Base-by-base conservation (phyloP, 2,113 vertebrate species). In the Vidua macroura region DNA sequence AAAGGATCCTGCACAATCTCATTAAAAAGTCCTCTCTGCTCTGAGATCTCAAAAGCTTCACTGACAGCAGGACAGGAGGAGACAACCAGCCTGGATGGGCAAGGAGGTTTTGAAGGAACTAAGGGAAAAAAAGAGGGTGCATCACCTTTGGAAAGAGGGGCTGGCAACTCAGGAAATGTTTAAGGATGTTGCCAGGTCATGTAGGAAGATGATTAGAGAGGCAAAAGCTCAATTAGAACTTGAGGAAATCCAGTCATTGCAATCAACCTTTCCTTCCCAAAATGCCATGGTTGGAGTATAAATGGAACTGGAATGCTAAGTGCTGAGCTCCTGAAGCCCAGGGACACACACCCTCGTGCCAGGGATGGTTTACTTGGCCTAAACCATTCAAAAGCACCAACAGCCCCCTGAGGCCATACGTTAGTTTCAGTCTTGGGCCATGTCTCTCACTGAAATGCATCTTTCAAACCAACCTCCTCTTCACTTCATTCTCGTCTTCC, bases 401-500 rank as follows among this genome's bases (percentile, higher is more conserved):
- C 4, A 25, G 2, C 13, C 27, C 22, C n/a, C 52, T 7, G 13
- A 44, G 44, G 15, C 35, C 43, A 51, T 2, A 11, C 0, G 0
- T 22, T 3, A 28, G 30, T 53, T 62, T 51, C 17, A 31, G 51
- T 35, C 43, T 51, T 25, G 22, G 33, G 43, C 31, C 13, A 19
- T 17, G 10, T 19, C 22, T 19, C 24, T 37, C 15, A 41, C 12
- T 13, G 13, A 55, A 79, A 91, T 8, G 2, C 5, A 70, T 53
- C 44, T 85, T 56, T 91, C 94, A 93, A 84, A 92, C 83, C 4
- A 63, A 99, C 98, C 98, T 98, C 28, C 80, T 9, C 43, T 97
- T 98, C 66, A 95, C 88, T 76, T 59, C 60, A 30, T 98, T 94
- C 55, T 99, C 98, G 8, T 98, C 98, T 46, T 98, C 95, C 62